Percentiles rank a stretch among this genome's conserved stretches.
Conservation (phyloP, 2,797 vertebrate genomes). For the Adelosebastes latens region DNA sequence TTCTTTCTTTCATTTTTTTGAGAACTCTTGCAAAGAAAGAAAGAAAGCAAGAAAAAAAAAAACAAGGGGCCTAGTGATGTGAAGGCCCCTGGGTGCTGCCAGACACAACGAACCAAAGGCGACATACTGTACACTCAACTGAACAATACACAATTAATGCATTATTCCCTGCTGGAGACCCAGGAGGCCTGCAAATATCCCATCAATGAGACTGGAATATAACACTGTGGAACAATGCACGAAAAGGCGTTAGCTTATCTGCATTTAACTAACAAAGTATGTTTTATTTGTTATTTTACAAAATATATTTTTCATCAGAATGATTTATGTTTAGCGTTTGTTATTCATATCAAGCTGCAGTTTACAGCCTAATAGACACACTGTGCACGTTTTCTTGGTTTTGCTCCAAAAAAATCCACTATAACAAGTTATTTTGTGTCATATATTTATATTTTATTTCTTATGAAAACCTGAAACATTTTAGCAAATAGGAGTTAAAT, state of each 20-base stretch:
- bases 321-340: not conserved
- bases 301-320: not conserved
- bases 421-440: not conserved
- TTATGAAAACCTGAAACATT: not conserved
- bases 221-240: constrained; percentile 14
- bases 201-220: constrained; percentile 29
- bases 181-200: constrained; percentile 63
- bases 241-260: not conserved
- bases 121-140: constrained; percentile 74
- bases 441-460: not conserved
- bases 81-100: constrained; percentile 56
- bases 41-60: not conserved
- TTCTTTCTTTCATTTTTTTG: constrained; percentile 4
- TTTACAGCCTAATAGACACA: not conserved
- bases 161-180: constrained; percentile 74
- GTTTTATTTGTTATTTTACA: not conserved
- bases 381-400: not conserved
- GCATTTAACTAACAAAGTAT: not conserved
- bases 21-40: constrained; percentile 5
- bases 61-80: constrained; percentile 50
- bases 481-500: not conserved
- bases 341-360: not conserved
- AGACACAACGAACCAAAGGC: constrained; percentile 72
- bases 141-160: constrained; percentile 83
- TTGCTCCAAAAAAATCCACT: not conserved